Percentiles rank a stretch among this genome's conserved stretches.
These are phyloP conservation scores for Odontothrips loti DNA, from an alignment of 2,888 invertebrate genomes.

Conservation along the genomic window DNA sequence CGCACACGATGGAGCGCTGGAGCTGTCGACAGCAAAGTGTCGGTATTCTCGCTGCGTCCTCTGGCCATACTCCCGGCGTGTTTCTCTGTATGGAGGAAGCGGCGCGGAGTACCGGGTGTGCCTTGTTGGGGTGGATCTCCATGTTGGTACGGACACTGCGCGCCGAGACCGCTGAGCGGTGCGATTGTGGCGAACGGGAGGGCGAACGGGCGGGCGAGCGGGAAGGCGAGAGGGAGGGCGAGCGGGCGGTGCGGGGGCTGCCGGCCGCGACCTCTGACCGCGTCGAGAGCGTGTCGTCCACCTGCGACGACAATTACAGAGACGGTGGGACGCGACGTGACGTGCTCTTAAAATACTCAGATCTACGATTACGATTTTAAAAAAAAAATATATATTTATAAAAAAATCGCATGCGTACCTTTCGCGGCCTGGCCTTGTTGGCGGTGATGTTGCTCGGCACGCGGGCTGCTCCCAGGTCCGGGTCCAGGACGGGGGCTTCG, in stretches of 20 bases:
- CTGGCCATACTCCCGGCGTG: no score
- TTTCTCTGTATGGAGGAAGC: no score
- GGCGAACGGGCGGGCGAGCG: background rate
- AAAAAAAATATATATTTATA: background rate
- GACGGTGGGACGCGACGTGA: no score
- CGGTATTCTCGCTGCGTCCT: no score
- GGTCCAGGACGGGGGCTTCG: background rate
- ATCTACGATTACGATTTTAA: no score
- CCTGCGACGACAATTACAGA: background rate
- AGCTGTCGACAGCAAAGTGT: background rate
- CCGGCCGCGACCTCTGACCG: background rate
- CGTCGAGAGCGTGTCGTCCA: background rate
- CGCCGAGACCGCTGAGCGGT: background rate
- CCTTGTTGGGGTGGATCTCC: conserved; percentile 4
- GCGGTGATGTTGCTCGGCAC: no score
- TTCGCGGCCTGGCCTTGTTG: background rate
- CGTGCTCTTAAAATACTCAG: no score
- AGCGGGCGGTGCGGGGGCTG: background rate
- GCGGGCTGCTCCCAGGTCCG: no score
- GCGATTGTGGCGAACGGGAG: background rate
- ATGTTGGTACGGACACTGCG: conserved; percentile 12
- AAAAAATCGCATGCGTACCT: background rate
- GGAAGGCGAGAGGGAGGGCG: background rate
- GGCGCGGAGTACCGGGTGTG: background rate
- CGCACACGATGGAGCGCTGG: conserved; percentile 3